phyloP scores from a whole-genome alignment of 1,140 invertebrate species.

The Drosophila nebulosa region DNA sequence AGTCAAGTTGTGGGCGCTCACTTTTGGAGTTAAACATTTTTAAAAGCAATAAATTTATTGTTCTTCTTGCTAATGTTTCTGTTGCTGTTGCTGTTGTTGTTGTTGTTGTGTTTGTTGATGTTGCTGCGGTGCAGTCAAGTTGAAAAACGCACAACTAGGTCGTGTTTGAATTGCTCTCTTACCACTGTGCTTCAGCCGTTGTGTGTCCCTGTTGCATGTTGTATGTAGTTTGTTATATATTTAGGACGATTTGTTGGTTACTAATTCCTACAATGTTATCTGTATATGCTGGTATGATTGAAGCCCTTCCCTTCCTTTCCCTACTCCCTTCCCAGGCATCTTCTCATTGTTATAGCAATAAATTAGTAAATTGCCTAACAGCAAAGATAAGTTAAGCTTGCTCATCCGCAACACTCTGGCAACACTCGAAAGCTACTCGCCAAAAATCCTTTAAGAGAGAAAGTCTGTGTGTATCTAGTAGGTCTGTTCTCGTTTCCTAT shows the following conservation, averaged over 20 bases:
- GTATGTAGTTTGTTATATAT: constrained; percentile 14
- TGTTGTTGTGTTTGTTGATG: constrained; percentile 17
- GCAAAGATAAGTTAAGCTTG: constrained; percentile 1
- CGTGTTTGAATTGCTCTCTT: constrained; percentile 12
- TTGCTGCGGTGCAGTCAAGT: constrained; percentile 52
- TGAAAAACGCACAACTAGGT: constrained; percentile 66
- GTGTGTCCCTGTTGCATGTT: background rate
- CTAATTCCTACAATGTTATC: constrained; percentile 45
- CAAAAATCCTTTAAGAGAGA: background rate
- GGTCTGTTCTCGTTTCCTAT: background rate
- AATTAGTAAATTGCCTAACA: background rate
- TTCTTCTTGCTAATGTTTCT: constrained; percentile 26
- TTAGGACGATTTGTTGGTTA: constrained; percentile 58
- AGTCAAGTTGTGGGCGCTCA: constrained; percentile 24
- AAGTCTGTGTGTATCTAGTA: background rate
- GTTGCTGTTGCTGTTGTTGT: background rate
- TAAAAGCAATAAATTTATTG: constrained; percentile 69
- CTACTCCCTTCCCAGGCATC: too few species aligned
- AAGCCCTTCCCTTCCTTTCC: background rate
- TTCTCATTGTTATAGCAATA: background rate
- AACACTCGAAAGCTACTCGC: background rate
- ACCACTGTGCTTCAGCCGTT: background rate
- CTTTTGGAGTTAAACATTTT: constrained; percentile 57
- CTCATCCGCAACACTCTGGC: background rate
- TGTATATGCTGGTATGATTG: constrained; percentile 16